These are phyloP conservation scores for Automeris io DNA, from an alignment of 2,888 invertebrate species.

Conservation along the genomic window DNA sequence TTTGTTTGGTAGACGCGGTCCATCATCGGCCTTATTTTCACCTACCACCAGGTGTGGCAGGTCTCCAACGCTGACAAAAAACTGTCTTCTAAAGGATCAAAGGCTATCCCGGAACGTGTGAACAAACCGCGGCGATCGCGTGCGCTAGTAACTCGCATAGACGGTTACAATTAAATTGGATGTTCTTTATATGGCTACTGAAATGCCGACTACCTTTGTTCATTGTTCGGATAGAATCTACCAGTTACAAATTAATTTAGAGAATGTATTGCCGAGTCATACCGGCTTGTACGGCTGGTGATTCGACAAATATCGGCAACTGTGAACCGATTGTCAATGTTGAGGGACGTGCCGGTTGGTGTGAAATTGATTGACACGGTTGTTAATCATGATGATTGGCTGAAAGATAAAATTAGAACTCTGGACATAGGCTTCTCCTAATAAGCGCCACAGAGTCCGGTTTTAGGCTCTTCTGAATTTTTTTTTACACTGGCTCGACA, in stretches of 20 bases:
- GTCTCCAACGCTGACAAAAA: too few relatives aligned
- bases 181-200: conserved; percentile 35
- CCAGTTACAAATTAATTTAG: conserved; percentile 39
- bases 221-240: conserved; percentile 24
- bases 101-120: conserved; percentile 11
- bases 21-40: too few relatives aligned
- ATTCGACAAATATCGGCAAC: neutral
- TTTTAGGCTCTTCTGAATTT: too few relatives aligned
- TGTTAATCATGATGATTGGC: conserved; percentile 3
- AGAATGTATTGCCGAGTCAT: conserved; percentile 12
- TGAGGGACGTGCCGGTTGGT: conserved; percentile 1
- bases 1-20: too few relatives aligned
- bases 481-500: too few relatives aligned
- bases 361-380: conserved; percentile 1
- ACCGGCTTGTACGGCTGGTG: conserved; percentile 1
- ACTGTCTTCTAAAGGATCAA: too few relatives aligned
- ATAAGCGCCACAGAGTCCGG: too few relatives aligned
- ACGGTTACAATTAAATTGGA: conserved; percentile 42
- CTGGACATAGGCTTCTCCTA: too few relatives aligned
- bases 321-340: neutral
- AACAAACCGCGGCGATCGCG: conserved; percentile 26
- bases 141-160: conserved; percentile 31
- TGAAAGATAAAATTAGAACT: neutral
- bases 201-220: conserved; percentile 24
- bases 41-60: too few relatives aligned